phyloP scores from a whole-genome alignment of 1,140 invertebrate species.

The Grapholita molesta region DNA sequence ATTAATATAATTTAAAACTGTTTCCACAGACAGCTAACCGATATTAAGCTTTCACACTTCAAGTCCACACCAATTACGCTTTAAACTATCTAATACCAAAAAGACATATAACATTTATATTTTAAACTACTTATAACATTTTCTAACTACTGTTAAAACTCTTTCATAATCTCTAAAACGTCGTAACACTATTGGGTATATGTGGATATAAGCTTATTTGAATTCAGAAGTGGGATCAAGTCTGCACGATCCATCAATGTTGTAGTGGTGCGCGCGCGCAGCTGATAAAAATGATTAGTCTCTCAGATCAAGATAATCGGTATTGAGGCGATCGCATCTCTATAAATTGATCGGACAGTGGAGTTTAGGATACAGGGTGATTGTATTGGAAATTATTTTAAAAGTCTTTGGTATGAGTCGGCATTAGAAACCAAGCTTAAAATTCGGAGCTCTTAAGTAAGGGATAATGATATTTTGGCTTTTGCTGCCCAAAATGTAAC shows the following conservation, averaged over 20 bases:
- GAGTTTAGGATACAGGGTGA: not conserved
- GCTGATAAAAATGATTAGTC: slow-evolving; percentile 17
- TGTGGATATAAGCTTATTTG: not conserved
- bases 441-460: too few relatives aligned
- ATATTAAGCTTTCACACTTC: slow-evolving; percentile 1
- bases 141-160: not conserved
- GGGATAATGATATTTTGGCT: too few relatives aligned
- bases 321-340: slow-evolving; percentile 9
- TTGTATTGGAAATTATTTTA: not conserved
- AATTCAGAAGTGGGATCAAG: not conserved
- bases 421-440: not conserved
- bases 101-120: not conserved
- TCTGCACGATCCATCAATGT: not conserved
- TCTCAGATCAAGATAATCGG: slow-evolving; percentile 9
- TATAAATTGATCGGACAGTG: slow-evolving; percentile 7
- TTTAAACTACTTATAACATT: not conserved
- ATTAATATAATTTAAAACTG: not conserved
- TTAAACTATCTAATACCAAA: not conserved
- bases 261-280: not conserved
- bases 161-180: not conserved
- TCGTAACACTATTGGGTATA: not conserved
- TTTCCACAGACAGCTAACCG: not conserved
- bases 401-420: not conserved
- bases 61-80: not conserved
- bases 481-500: too few relatives aligned